These are phyloP conservation scores for Nansenia antarctica DNA, from an alignment of 2,113 vertebrate genomes.

Conservation along the genomic window DNA sequence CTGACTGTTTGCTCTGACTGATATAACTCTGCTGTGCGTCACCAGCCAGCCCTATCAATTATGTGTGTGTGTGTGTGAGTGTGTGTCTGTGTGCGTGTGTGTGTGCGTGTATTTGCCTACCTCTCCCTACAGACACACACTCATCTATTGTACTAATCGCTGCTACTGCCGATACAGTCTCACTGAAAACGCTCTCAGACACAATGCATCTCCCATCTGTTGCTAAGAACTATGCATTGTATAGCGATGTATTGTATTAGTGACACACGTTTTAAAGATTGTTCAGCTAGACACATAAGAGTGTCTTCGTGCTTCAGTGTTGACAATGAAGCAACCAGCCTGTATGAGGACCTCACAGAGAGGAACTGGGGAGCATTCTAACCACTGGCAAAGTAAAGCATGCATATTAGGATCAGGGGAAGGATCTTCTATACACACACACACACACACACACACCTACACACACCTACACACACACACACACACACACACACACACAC, in stretches of 20 bases:
- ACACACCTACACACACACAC: too few relatives aligned
- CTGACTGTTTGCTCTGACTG: too few relatives aligned
- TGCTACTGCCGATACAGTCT: not conserved
- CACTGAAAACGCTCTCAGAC: not conserved
- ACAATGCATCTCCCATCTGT: not conserved
- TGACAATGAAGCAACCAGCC: too few relatives aligned
- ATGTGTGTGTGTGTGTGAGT: not conserved
- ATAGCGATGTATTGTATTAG: not conserved
- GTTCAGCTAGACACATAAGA: not conserved
- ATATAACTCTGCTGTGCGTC: too few relatives aligned
- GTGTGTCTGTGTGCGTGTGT: not conserved
- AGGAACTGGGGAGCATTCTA: not conserved
- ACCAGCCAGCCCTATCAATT: constrained; percentile 17
- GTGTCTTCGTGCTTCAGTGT: constrained; percentile 17
- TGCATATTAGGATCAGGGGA: constrained; percentile 11
- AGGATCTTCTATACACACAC: too few relatives aligned
- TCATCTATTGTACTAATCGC: not conserved
- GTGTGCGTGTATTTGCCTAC: not conserved
- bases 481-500: constrained; percentile 23
- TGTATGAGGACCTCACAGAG: constrained; percentile 6
- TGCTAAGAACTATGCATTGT: not conserved
- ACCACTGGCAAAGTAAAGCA: constrained; percentile 9
- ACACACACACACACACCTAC: not conserved
- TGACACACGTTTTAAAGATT: not conserved
- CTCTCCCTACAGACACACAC: not conserved